These are phyloP conservation scores for Drosophila paucipuncta DNA, from an alignment of 2,888 invertebrate genomes.

Conservation along the genomic window DNA sequence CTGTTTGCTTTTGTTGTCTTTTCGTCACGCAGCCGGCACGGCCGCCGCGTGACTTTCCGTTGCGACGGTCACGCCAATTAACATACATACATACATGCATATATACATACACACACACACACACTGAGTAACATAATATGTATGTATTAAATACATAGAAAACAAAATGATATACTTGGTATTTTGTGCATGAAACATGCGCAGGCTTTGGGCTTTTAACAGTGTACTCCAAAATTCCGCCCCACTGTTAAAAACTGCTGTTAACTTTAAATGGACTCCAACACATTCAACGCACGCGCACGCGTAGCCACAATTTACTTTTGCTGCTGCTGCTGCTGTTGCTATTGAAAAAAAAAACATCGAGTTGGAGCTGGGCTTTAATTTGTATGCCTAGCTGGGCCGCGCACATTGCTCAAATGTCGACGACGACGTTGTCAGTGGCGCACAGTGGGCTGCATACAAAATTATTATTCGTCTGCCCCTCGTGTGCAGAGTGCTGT, in stretches of 20 bases:
- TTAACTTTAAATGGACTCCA: constrained; percentile 41
- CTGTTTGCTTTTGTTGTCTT: constrained; percentile 61
- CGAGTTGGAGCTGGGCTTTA: constrained; percentile 38
- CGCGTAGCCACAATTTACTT: constrained; percentile 77
- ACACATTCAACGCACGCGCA: constrained; percentile 73
- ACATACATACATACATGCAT: constrained; percentile 38
- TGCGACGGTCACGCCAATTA: constrained; percentile 62
- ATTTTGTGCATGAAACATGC: constrained; percentile 28
- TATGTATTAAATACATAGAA: constrained; percentile 2
- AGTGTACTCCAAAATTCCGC: constrained; percentile 19
- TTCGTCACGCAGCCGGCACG: constrained; percentile 63
- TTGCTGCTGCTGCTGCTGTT: constrained; percentile 47
- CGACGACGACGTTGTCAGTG: constrained; percentile 71
- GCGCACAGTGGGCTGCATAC: constrained; percentile 77
- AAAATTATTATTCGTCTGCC: constrained; percentile 46
- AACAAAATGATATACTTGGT: constrained; percentile 11
- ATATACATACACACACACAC: constrained; percentile 1
- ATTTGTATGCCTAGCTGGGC: constrained; percentile 69
- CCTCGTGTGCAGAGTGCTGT: constrained; percentile 59
- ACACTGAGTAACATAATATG: constrained; percentile 3
- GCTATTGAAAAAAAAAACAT: constrained; percentile 53
- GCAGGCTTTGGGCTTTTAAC: constrained; percentile 28
- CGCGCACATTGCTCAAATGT: constrained; percentile 77
- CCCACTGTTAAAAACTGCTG: constrained; percentile 37
- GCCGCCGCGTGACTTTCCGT: constrained; percentile 63